Evolutionary conservation across 2,888 invertebrate genomes (phyloP), one percentile per base, ranked within the genome.

Genomic region (Prosapia bicincta): DNA sequence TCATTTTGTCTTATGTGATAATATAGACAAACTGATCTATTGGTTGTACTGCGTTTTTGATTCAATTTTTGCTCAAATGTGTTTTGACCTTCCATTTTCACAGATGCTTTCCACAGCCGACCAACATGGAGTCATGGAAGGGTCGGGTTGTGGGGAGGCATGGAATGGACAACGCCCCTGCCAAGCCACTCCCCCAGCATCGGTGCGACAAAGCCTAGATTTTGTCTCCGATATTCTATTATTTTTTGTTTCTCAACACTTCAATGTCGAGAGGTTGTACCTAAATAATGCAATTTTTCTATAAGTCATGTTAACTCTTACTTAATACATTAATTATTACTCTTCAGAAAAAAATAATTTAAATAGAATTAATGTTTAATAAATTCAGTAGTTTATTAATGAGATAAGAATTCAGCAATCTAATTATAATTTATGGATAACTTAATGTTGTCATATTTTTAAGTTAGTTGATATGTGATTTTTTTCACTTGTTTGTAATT

Each of bases 51-150:
- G 54, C 20, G n/a, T 6, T 38, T 54, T 54, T 20, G 9, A 54
- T 54, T 54, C 2, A 54, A 54, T 20, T 54, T 54, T 81, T 84
- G 85, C 85, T 86, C 85, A 86, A 86, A 82, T 83, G 74, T 76
- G 71, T 78, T 81, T 80, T 80, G 79, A 78, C 79, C 78, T 81
- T 82, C 81, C 81, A 80, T 81, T 82, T 80, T 80, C 80, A 79
- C 80, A 80, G 80, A 80, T 80, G 78, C 79, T 80, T 80, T 80
- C 80, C 80, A 80, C 80, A 80, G 80, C 80, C 80, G 79, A 78
- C 79, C 78, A 74, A 72, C 74, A 77, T 69, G 78, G 77, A 20
- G 72, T 71, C 76, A 73, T 72, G 77, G 74, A 38, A 74, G 68
- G 38, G 77, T 79, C 78, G 79, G 78, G 77, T 79, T 79, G 78